These are phyloP conservation scores for Gymnoscopelus braueri DNA, from an alignment of 2,797 vertebrate species.

Conservation along the genomic window DNA sequence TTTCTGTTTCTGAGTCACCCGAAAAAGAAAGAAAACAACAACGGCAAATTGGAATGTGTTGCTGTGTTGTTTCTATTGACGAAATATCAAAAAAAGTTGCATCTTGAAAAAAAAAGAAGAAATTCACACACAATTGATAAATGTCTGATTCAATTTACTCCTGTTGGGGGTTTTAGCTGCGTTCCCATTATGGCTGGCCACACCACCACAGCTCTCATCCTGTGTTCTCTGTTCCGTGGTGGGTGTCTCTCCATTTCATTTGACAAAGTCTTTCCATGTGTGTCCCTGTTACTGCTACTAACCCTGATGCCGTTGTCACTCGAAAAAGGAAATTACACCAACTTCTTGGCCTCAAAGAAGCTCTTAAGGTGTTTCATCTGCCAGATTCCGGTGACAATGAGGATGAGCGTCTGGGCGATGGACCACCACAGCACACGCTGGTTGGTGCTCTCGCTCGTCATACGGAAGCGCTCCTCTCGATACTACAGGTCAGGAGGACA, in stretches of 20 bases:
- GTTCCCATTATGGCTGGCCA: conserved; percentile 24
- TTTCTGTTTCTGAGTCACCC: conserved; percentile 7
- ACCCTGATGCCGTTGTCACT: not conserved
- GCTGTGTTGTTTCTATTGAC: conserved; percentile 2
- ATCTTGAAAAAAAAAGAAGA: conserved; percentile 8
- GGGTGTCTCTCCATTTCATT: not conserved
- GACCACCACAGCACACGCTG: conserved; percentile 98
- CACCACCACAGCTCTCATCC: conserved; percentile 13
- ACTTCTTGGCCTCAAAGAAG: conserved; percentile 96
- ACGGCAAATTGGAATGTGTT: conserved; percentile 5
- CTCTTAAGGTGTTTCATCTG: conserved; percentile 97
- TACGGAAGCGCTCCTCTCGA: conserved; percentile 92
- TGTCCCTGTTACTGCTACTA: not conserved
- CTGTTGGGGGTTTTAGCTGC: not conserved
- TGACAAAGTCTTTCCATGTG: conserved; percentile 20
- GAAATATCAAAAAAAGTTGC: conserved; percentile 9
- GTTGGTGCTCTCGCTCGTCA: conserved; percentile 97
- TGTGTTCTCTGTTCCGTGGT: conserved; percentile 2
- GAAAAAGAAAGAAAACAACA: conserved; percentile 14
- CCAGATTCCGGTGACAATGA: conserved; percentile 94
- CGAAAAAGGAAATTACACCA: conserved; percentile 80
- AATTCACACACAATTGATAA: conserved; percentile 1
- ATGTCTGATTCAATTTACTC: conserved; percentile 1
- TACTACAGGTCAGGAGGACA: conserved; percentile 77
- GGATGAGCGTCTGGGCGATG: conserved; percentile 93